These are phyloP conservation scores for Saccopteryx leptura DNA, from an alignment of 2,113 vertebrate genomes.

Conservation along the genomic window DNA sequence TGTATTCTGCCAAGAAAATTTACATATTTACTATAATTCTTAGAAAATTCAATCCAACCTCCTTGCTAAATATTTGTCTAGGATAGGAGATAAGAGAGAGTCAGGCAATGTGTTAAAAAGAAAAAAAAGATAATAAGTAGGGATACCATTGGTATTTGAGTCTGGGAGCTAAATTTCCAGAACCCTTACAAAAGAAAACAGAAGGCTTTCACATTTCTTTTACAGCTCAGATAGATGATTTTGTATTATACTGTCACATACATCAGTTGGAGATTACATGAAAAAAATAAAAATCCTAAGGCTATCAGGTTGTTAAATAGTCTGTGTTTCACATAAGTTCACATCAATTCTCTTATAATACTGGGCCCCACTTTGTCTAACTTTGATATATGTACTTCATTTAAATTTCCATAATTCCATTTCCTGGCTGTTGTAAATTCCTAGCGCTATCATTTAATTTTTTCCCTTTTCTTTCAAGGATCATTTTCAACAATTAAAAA, in stretches of 20 bases:
- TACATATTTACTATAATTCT: conserved; percentile 6
- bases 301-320: not conserved
- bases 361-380: not conserved
- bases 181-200: conserved; percentile 33
- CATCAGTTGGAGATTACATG: not conserved
- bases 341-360: not conserved
- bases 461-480: not conserved
- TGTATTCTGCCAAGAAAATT: conserved; percentile 25
- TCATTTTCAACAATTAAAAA: conserved; percentile 38
- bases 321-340: not conserved
- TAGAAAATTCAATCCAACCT: conserved; percentile 65
- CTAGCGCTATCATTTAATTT: not conserved
- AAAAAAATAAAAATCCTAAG: not conserved
- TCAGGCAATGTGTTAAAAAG: not conserved
- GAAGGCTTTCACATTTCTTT: conserved; percentile 16
- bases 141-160: not conserved
- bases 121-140: not conserved
- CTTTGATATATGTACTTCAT: not conserved
- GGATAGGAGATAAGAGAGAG: not conserved
- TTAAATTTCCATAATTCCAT: not conserved
- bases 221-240: not conserved
- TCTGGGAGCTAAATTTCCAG: not conserved
- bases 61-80: conserved; percentile 41
- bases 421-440: not conserved
- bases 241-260: conserved; percentile 14